Evolutionary conservation across 1,140 invertebrate species (phyloP), one percentile per base, ranked within the genome.

Genomic region (Daktulosphaira vitifoliae): DNA sequence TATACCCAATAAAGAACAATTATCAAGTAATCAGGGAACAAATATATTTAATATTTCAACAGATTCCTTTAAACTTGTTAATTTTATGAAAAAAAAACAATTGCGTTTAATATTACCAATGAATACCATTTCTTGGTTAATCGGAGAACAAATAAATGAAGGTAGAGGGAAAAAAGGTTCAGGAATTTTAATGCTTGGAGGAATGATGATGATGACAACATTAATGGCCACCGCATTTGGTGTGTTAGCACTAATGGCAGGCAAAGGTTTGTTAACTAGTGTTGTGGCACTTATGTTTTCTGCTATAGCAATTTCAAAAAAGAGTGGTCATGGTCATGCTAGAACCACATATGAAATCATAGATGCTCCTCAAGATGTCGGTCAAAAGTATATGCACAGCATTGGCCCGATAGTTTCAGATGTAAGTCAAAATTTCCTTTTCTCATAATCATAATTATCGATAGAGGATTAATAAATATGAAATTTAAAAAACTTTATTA

Each of bases 211-310:
- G 29, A 68, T 54, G 0, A 48, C 64, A 18, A 69, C 66, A 23
- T 65, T 69, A 65, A 49, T 66, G 42, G 39, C 68, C 6, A 65
- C 69, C 18, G 67, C 65, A 49, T 59, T 69, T 7, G 70, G 59
- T 11, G 85, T 81, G 0, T 71, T 90, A 2, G 87, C 86, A 0
- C 74, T 87, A 53, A 74, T 89, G 2, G 86, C 88, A 5, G 87
- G 86, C 22, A 90, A 90, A 74, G 87, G 87, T 1, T 71, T 90
- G n/a, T 87, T 89, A 84, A 87, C 86, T 1, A 86, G 84, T 15
- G 69, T 90, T 37, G 84, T 89, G 81, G 85, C 87, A 0, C 73
- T 89, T 1, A 82, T 88, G 73, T 74, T 89, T 22, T 67, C 68
- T 11, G 76, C 76, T 11, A 76, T 78, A 59, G 71, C 77, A 8